A percentile compares a stretch with the other conserved stretches of the same genome.
Conservation (phyloP, 2,888 invertebrate genomes). For the Tenthredo scrophulariae region DNA sequence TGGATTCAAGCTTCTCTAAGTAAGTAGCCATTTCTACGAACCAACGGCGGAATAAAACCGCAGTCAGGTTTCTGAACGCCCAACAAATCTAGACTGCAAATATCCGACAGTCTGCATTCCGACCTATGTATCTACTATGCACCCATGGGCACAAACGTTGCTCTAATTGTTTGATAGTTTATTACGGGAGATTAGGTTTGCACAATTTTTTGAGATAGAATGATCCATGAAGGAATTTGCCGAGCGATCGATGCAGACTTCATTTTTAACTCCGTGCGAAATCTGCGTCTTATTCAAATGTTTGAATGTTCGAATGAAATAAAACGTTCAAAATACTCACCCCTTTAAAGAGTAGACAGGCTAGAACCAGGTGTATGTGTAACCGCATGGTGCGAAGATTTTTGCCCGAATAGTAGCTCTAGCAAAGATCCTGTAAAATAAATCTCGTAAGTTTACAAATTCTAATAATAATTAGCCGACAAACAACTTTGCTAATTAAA, state of each 20-base stretch:
- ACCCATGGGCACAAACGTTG: not conserved
- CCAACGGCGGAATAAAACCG: conserved; percentile 43
- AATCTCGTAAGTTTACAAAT: not conserved
- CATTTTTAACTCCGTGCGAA: not conserved
- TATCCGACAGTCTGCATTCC: conserved; percentile 52
- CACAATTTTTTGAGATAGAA: not conserved
- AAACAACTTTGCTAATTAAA: not conserved
- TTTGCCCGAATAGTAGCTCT: conserved; percentile 63
- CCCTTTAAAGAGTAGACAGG: conserved; percentile 79
- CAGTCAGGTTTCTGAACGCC: conserved; percentile 18
- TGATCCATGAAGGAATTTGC: not conserved
- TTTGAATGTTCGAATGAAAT: not conserved
- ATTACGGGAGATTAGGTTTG: not conserved
- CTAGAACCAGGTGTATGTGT: conserved; percentile 75
- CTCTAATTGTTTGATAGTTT: not conserved
- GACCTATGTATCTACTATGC: not conserved
- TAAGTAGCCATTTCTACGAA: conserved; percentile 46
- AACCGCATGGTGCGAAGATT: conserved; percentile 76
- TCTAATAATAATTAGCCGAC: not conserved
- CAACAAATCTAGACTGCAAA: conserved; percentile 12
- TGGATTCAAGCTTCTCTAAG: conserved; percentile 47
- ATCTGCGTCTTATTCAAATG: not conserved
- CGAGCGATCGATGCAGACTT: not conserved
- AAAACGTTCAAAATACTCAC: conserved; percentile 73
- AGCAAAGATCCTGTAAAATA: conserved; percentile 29